Percentiles rank a stretch among this genome's conserved stretches.
Conservation (phyloP, 2,797 vertebrate species). For the Gadopsis bispinosus region DNA sequence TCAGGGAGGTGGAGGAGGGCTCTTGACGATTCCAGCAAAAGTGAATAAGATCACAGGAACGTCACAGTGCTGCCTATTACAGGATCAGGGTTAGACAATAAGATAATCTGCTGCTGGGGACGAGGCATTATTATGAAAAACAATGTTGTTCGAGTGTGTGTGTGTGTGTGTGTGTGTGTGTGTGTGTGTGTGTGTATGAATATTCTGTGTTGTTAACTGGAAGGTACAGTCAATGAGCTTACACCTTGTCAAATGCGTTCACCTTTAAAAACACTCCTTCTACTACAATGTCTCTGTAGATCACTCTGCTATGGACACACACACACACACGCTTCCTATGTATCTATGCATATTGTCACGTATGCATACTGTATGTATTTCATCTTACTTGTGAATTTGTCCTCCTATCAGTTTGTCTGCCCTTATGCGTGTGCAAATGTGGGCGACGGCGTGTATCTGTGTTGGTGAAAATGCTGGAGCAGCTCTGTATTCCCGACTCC, state of each 20-base stretch:
- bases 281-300: background rate
- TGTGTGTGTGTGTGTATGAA: constrained; percentile 31
- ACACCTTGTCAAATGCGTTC: constrained; percentile 28
- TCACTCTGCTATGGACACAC: background rate
- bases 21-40: constrained; percentile 59
- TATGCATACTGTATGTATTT: background rate
- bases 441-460: constrained; percentile 12
- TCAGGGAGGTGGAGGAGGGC: constrained; percentile 64
- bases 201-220: constrained; percentile 38
- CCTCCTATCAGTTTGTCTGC: background rate
- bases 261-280: constrained; percentile 17
- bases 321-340: background rate
- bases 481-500: constrained; percentile 71
- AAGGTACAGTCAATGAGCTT: constrained; percentile 22
- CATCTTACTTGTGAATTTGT: background rate
- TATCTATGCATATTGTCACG: background rate
- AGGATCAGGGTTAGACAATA: constrained; percentile 68
- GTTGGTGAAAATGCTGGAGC: constrained; percentile 31
- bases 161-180: constrained; percentile 6
- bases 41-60: constrained; percentile 65
- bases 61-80: constrained; percentile 64
- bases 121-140: constrained; percentile 53
- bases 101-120: constrained; percentile 61
- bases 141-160: constrained; percentile 42
- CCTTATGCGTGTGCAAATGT: constrained; percentile 1